Conservation (phyloP, 1,140 invertebrate species). For the Bombus vancouverensis region DNA sequence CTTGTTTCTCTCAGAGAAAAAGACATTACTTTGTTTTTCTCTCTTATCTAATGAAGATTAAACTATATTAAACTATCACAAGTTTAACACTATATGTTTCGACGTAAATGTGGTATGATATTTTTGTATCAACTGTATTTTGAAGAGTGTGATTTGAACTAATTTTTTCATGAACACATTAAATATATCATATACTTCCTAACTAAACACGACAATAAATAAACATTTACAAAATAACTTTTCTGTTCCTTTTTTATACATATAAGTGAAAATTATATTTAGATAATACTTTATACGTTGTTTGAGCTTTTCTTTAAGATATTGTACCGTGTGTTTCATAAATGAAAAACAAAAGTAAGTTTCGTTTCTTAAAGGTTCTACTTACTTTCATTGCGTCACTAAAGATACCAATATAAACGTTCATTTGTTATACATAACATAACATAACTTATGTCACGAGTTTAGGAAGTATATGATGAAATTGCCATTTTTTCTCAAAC, state of each 20-base stretch:
- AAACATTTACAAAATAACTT: not conserved
- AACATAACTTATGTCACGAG: not conserved
- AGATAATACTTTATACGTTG: not conserved
- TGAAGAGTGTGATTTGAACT: not conserved
- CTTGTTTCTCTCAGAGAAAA: not conserved
- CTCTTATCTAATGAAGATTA: not conserved
- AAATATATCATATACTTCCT: not conserved
- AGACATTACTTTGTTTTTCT: not conserved
- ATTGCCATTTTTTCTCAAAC: not conserved
- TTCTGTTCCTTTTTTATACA: not conserved
- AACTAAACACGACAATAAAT: not conserved
- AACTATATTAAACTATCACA: slow-evolving; percentile 30
- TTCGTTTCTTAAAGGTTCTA: not conserved
- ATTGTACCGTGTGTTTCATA: not conserved
- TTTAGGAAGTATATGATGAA: not conserved
- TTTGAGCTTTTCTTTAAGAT: not conserved
- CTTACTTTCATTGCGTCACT: not conserved
- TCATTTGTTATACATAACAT: not conserved
- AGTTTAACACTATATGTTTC: slow-evolving; percentile 2
- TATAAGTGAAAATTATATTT: not conserved
- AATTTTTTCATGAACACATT: not conserved
- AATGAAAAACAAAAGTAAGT: not conserved
- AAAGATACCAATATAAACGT: not conserved
- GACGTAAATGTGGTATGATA: not conserved
- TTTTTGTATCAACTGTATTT: not conserved